Conservation (phyloP, 2,113 vertebrate genomes). For the Silurus glanis region DNA sequence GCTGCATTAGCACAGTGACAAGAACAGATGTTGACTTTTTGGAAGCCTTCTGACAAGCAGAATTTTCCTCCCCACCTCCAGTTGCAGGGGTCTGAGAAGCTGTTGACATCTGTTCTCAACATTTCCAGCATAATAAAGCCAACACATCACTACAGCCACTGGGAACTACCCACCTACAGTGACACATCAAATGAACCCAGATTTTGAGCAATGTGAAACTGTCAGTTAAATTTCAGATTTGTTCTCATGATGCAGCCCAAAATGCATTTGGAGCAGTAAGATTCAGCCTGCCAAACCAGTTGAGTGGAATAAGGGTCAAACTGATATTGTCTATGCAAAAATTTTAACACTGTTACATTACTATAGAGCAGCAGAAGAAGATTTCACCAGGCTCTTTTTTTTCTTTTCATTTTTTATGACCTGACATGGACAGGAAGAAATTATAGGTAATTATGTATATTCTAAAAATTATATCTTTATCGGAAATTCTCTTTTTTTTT, state of each 20-base stretch:
- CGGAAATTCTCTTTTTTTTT: neutral
- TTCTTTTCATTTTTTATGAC: neutral
- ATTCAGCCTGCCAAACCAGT: constrained; percentile 13
- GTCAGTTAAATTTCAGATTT: constrained; percentile 26
- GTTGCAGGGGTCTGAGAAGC: constrained; percentile 41
- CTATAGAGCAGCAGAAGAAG: constrained; percentile 1
- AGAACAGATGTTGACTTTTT: constrained; percentile 59
- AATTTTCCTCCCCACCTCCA: constrained; percentile 46
- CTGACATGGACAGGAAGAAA: neutral
- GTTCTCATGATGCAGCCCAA: constrained; percentile 45
- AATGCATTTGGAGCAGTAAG: constrained; percentile 27
- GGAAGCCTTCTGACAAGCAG: constrained; percentile 36
- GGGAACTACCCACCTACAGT: constrained; percentile 43
- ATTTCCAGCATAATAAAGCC: constrained; percentile 50
- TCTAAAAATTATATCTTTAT: constrained; percentile 5
- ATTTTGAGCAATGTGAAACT: constrained; percentile 18
- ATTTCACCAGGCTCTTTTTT: neutral
- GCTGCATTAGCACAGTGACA: constrained; percentile 56
- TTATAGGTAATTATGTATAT: neutral
- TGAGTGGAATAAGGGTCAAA: neutral
- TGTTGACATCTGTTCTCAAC: constrained; percentile 61
- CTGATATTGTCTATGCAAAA: constrained; percentile 11
- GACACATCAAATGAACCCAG: constrained; percentile 21
- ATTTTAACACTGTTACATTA: constrained; percentile 31
- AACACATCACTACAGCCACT: constrained; percentile 44